Base-by-base conservation (phyloP, 2,797 vertebrate species). In the Peromyscus eremicus region DNA sequence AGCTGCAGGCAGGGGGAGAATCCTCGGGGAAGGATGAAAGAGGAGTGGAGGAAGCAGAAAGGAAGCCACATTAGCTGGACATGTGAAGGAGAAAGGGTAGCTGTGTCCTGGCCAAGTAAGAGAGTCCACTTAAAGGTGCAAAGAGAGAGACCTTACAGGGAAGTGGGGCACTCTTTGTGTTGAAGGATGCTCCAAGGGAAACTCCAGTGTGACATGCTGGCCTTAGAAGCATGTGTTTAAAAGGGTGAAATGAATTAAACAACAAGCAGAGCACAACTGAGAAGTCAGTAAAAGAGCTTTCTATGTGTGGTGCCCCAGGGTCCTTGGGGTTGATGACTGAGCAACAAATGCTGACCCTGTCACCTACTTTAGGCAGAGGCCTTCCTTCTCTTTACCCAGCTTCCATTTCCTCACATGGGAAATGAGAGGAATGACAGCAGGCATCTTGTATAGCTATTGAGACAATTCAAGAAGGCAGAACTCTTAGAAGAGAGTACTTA, bases 51-150 rank as follows among this genome's bases (percentile, higher is more conserved):
- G 6, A 29, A 73, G 46, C n/a, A 55, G 55, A 85, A 88, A 80
- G 92, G 75, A 89, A 52, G n/a, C 84, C 40, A 29, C 27, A 4
- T 91, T 97, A 70, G 89, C 97, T 96, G 64, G 60, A 96, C 95
- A 89, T 93, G 70, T 43, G 71, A 49, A 97, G 57, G 86, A 92
- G 23, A 81, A 92, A 97, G 80, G 64, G 73, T n/a, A n/a, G 46
- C 75, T 79, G 37, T 82, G 21, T 55, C 90, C 60, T 85, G 94
- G 55, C 52, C 52, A 82, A 52, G 32, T 8, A 46, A 73, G 81
- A 64, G 16, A 80, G 25, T 46, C 62, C 46, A 19, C 27, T 68
- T 82, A 43, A 49, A 71, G 16, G 37, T 68, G 14, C 70, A 80
- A 68, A 88, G 83, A 92, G 60, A 76, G 12, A 29, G n/a, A 13